Base-by-base conservation (phyloP, 2,888 invertebrate species). In the Spilarctia lutea region DNA sequence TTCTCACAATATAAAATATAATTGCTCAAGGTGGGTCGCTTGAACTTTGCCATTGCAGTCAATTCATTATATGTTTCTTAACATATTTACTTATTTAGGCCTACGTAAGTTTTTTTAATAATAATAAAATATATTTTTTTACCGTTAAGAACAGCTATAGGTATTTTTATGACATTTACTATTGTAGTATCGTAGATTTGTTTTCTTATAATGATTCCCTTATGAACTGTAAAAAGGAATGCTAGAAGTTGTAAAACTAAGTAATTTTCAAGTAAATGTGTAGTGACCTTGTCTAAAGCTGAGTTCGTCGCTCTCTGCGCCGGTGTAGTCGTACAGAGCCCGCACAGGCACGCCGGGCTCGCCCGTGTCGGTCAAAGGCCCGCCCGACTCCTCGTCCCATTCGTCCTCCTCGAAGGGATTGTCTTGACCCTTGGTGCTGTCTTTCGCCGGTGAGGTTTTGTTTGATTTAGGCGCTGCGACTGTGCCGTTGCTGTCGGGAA, bases 241-340 rank as follows among this genome's bases (percentile, higher is more conserved):
- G 3, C 1, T 27, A 27, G 60, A 60, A 60, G n/a, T 27, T n/a
- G 0, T 60, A 0, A 60, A 13, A 16, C 60, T 60, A 60, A 60
- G 27, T 27, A 27, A 60, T 4, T n/a, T 8, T 8, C 52, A 13
- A 39, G 11, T 39, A 11, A 60, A 4, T 27, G n/a, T 27, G 11
- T 63, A 27, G 27, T 30, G 7, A 99, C 99, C 99, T 97, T 98
- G 98, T 94, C 99, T 97, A 94, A 99, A 99, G 94, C 98, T 98
- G 73, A 99, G 97, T 94, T 99, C 99, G 94, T 99, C 99, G 87
- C 98, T 98, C 96, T 99, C 99, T 2, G 99, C 99, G 81, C 99
- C 99, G 83, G 98, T 98, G 90, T 99, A 99, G 95, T 99, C 99
- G 93, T 99, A 99, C 56, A 99, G 96, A 66, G 99, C 99, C 87